phyloP scores from a whole-genome alignment of 2,797 vertebrate genomes.

The Cynodonichthys magdalenae region DNA sequence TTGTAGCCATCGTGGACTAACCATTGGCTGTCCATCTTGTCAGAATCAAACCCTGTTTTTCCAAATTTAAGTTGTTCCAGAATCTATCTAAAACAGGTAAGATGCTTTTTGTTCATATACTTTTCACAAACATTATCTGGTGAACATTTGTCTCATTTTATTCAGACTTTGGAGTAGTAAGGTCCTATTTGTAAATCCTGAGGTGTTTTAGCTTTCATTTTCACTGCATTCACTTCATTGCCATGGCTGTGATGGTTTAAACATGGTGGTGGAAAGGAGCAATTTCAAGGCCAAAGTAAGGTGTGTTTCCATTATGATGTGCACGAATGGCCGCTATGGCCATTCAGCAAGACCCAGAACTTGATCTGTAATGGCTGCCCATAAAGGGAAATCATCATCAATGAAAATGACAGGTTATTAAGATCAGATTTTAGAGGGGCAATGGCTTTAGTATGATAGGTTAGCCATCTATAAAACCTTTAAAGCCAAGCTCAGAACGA shows the following conservation, averaged over 20 bases:
- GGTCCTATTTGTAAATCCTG: conserved; percentile 5
- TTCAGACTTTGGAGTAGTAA: background rate
- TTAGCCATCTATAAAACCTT: conserved; percentile 96
- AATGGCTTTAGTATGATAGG: conserved; percentile 90
- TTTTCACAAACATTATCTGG: background rate
- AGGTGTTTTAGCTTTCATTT: conserved; percentile 23
- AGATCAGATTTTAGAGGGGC: conserved; percentile 82
- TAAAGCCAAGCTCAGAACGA: conserved; percentile 90
- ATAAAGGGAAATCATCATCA: conserved; percentile 85
- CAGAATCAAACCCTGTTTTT: no score
- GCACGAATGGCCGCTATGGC: conserved; percentile 44
- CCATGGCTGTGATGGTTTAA: conserved; percentile 52
- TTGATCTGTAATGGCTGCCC: conserved; percentile 77
- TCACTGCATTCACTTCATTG: conserved; percentile 30
- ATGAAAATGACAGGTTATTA: conserved; percentile 93
- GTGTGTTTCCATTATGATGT: conserved; percentile 60
- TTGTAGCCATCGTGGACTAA: no score
- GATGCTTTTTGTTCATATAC: no score
- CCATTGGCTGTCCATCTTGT: no score
- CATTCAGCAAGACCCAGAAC: conserved; percentile 64
- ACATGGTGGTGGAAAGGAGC: conserved; percentile 57
- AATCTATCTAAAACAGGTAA: no score
- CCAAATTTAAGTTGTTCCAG: no score
- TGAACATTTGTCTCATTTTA: conserved; percentile 1
- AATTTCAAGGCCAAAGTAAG: conserved; percentile 75